Evolutionary conservation across 1,140 invertebrate species (phyloP), one percentile per base, ranked within the genome.

Genomic region (Zaprionus vittiger): DNA sequence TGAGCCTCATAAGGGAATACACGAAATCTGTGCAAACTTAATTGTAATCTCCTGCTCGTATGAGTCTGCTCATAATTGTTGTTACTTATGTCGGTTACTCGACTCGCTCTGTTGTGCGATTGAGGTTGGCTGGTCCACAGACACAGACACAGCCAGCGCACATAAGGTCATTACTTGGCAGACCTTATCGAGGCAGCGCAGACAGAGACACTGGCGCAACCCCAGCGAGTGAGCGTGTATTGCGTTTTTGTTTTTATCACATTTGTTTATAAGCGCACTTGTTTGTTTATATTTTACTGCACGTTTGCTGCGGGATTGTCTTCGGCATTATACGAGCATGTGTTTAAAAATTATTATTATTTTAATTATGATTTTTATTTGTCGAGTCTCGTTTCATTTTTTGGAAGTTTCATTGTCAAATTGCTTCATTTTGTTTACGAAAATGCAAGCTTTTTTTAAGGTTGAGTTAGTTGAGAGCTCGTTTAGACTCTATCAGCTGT

Each of bases 361-460:
- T 86, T 83, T 83, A 71, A 86, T 87, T 77, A 64, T 69, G 24
- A 41, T 60, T 79, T 83, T 68, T 47, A 61, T 79, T 81, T 38
- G 68, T 20, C 44, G 38, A 14, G 9, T 66, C 62, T 62, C 54
- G 26, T 83, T 77, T 68, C 60, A 5, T 54, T 60, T 44, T 80
- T 79, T 68, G 56, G 54, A 52, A 61, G 57, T 85, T 79, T 90
- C 84, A 90, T 89, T 89, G 84, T 79, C 84, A 89, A 22, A 71
- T 89, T 90, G 68, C 78, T 64, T 77, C 76, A 90, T 55, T 55
- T 41, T 64, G 55, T 60, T 78, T 77, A 57, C 55, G 70, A 70
- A 77, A 75, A 63, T 63, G 56, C 54, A 44, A 47, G 37, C 34
- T 38, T 38, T 67, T 6, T 24, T 26, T 57, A 2, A n/a, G 31